Base-by-base conservation (phyloP, 2,113 vertebrate genomes). In the Rhabdomys dilectus region DNA sequence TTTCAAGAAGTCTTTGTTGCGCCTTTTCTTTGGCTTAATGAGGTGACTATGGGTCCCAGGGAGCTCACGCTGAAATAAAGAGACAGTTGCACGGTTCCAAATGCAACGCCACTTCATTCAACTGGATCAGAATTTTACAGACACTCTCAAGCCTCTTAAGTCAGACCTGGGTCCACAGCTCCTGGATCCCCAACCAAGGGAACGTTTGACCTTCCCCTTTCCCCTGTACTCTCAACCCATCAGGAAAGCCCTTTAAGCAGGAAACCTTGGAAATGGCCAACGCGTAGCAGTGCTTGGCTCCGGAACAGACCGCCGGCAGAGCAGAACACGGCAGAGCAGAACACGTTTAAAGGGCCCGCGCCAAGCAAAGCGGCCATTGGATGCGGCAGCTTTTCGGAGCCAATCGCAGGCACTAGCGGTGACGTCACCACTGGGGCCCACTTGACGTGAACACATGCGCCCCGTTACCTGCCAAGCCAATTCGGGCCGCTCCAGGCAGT, bases 271-370 rank as follows among this genome's bases (percentile, higher is more conserved):
- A 42, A 45, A 10, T 7, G 15, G 5, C 42, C 5, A 24, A 19
- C 0, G 1, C 13, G 3, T 2, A 0, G 21, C 1, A n/a, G 6
- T 5, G 34, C 21, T 2, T 7, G 13, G 36, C 48, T 19, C 34
- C 1, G 21, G 64, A 36, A 26, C 22, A 7, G 81, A 29, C 10
- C 0, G 31, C 26, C 2, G 21, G 48, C 12, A 1, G 15, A 4
- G 22, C 4, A 73, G 15, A 1, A 16, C 5, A 7, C 0, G 1
- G 48, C 12, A 1, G 15, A 4, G 22, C 4, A 73, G 15, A 1
- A 16, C 5, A 7, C 0, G 1, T 64, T 75, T n/a, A 51, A 95
- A 76, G 39, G 7, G 13, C 16, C 85, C 51, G 81, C 42, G 51
- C 48, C 1, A 1, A 16, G 15, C 24, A 17, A 72, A 53, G 53